Evolutionary conservation across 2,113 vertebrate genomes (phyloP).

Genomic region (Sander vitreus): DNA sequence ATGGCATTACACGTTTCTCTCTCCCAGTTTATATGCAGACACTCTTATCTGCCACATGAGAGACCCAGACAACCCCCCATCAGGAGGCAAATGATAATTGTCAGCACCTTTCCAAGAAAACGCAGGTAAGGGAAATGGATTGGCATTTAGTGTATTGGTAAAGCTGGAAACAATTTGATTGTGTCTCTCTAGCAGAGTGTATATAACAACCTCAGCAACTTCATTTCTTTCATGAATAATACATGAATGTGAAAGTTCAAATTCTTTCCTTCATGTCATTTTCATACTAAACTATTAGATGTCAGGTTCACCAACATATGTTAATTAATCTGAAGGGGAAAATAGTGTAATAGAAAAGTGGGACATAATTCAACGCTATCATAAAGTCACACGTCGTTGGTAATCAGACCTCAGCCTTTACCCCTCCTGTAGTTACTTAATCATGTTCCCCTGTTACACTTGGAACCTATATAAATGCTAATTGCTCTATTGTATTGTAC

Average conservation of each 20-base stretch:
- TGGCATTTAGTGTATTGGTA: slow-evolving; percentile 78
- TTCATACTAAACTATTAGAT: slow-evolving; percentile 22
- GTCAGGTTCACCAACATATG: slow-evolving; percentile 23
- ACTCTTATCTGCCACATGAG: slow-evolving; percentile 84
- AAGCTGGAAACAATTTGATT: slow-evolving; percentile 46
- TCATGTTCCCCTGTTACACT: slow-evolving; percentile 30
- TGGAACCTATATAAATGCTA: slow-evolving; percentile 76
- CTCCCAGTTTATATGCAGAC: slow-evolving; percentile 69
- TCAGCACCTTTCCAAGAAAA: slow-evolving; percentile 61
- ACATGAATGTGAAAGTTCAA: slow-evolving; percentile 44
- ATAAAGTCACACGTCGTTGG: slow-evolving; percentile 29
- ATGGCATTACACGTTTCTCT: slow-evolving; percentile 78
- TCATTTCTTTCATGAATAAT: slow-evolving; percentile 40
- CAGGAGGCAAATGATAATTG: slow-evolving; percentile 76
- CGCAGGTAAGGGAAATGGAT: slow-evolving; percentile 68
- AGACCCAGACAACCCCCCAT: slow-evolving; percentile 81
- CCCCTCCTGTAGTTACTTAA: slow-evolving; percentile 45
- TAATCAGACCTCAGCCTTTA: slow-evolving; percentile 43
- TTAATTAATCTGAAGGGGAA: slow-evolving; percentile 23
- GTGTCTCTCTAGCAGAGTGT: slow-evolving; percentile 10
- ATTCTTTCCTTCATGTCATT: slow-evolving; percentile 32
- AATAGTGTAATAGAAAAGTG: slow-evolving; percentile 31
- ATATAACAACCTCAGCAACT: slow-evolving; percentile 47
- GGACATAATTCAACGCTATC: slow-evolving; percentile 32
- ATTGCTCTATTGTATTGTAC: slow-evolving; percentile 75